Base-by-base conservation (phyloP, 2,888 invertebrate genomes). In the Leucozona laternaria region DNA sequence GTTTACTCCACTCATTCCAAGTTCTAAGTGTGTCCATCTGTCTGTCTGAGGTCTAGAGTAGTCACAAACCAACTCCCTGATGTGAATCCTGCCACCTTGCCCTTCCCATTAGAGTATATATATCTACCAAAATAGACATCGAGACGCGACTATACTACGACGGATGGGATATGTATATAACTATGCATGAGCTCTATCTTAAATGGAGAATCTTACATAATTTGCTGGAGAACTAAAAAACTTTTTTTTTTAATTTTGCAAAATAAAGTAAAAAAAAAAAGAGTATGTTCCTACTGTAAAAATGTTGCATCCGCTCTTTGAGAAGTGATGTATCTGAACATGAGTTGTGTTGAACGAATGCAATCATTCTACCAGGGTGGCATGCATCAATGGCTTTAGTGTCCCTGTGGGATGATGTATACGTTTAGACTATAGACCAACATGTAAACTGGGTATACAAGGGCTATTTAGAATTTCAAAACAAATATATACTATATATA, bases 151-250 rank as follows among this genome's bases (percentile, higher is more conserved):
- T 11, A 43, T 31, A 31, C 45, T 11, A 43, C 43, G 17, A 34
- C 37, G 34, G n/a, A 37, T 22, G 37, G 22, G 37, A 60, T 60
- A 7, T 22, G 15, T 53, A 7, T 22, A 25, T 53, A 72, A 78
- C 53, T 60, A n/a, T n/a, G 22, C 31, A 58, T 57, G 40, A 77
- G 28, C 66, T 58, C 22, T 76, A 80, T 80, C 84, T 66, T 22
- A 58, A 77, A 71, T 45, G 76, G 28, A 48, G 77, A 62, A 85
- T 85, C 84, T 85, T 85, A 85, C 80, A 80, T 85, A 85, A 85
- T 85, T 85, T 84, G 71, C 84, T 84, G 45, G 58, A 76, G 66
- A 77, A 76, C 72, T 84, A 84, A 68, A 68, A 53, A 37, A 22
- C 17, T 7, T 25, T 5, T 40, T 60, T 37, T 75, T 76, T 62